These are phyloP conservation scores for Orthosia gothica DNA, from an alignment of 2,888 invertebrate genomes.

Conservation along the genomic window DNA sequence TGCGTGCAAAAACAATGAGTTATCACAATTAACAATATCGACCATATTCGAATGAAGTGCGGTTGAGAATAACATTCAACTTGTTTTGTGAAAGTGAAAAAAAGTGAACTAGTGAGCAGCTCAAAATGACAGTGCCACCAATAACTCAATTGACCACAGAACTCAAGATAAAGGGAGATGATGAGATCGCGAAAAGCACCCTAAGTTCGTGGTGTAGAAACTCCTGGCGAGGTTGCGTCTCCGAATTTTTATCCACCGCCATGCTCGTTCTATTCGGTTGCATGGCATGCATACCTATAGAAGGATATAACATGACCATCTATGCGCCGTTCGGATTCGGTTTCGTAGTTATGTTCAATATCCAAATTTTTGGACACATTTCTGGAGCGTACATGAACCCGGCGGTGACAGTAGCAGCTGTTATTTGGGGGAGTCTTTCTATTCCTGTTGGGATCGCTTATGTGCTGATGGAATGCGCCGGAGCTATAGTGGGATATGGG, in stretches of 20 bases:
- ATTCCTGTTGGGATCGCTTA: constrained; percentile 92
- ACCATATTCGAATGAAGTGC: constrained; percentile 54
- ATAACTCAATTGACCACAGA: constrained; percentile 63
- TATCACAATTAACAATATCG: constrained; percentile 51
- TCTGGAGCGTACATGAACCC: constrained; percentile 96
- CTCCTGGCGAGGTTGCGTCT: constrained; percentile 79
- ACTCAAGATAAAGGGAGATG: constrained; percentile 63
- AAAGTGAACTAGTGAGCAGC: constrained; percentile 19
- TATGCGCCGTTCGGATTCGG: constrained; percentile 93
- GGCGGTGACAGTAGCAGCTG: constrained; percentile 93
- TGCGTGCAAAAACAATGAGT: constrained; percentile 37
- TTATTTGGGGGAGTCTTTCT: constrained; percentile 91
- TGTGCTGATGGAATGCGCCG: constrained; percentile 92
- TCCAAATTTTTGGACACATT: constrained; percentile 95
- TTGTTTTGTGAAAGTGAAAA: constrained; percentile 31
- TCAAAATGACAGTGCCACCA: constrained; percentile 59
- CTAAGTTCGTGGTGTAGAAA: constrained; percentile 71
- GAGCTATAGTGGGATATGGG: constrained; percentile 94
- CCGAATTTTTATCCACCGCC: constrained; percentile 93
- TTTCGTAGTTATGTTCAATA: constrained; percentile 93
- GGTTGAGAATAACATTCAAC: constrained; percentile 24
- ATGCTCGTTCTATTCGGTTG: constrained; percentile 94
- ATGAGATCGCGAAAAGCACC: constrained; percentile 33
- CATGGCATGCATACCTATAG: constrained; percentile 92
- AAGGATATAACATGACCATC: constrained; percentile 85